Percentiles rank a stretch among this genome's conserved stretches.
phyloP scores from a whole-genome alignment of 2,113 vertebrate species.

The Pyrgilauda ruficollis region DNA sequence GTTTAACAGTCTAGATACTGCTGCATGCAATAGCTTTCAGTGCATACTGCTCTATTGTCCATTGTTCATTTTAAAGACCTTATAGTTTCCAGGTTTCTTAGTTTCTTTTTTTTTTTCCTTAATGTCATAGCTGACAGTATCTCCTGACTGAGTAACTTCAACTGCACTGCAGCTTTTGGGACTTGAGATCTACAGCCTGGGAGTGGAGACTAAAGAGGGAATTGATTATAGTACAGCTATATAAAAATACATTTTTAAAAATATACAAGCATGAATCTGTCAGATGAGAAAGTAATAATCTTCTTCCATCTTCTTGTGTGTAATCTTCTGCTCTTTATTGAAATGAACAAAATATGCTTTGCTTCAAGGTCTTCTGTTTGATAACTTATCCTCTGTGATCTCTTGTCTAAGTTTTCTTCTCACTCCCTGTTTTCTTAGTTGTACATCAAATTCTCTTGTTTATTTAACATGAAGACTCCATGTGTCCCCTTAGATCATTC shows the following conservation, averaged over 20 bases:
- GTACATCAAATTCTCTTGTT: neutral
- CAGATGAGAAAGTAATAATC: slow-evolving; percentile 35
- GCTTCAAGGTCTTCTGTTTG: slow-evolving; percentile 38
- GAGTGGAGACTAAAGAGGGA: neutral
- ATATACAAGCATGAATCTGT: slow-evolving; percentile 9
- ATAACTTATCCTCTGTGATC: neutral
- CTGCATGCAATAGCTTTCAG: neutral
- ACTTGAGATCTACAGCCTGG: neutral
- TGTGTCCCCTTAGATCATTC: slow-evolving; percentile 11
- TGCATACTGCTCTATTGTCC: neutral
- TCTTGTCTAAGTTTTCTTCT: neutral
- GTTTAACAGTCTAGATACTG: neutral
- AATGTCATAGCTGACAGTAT: neutral
- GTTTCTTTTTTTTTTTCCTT: neutral
- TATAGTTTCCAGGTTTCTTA: neutral
- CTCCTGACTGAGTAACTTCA: neutral
- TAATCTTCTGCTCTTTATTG: slow-evolving; percentile 20
- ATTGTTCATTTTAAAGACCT: neutral
- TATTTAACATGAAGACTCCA: neutral
- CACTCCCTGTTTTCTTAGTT: neutral
- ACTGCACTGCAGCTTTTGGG: neutral
- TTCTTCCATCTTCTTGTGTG: neutral
- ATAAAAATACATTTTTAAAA: neutral
- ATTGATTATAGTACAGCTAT: neutral
- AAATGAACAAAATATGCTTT: slow-evolving; percentile 33